Evolutionary conservation across 1,140 invertebrate genomes (phyloP).

Genomic region (Aphidius ervi): DNA sequence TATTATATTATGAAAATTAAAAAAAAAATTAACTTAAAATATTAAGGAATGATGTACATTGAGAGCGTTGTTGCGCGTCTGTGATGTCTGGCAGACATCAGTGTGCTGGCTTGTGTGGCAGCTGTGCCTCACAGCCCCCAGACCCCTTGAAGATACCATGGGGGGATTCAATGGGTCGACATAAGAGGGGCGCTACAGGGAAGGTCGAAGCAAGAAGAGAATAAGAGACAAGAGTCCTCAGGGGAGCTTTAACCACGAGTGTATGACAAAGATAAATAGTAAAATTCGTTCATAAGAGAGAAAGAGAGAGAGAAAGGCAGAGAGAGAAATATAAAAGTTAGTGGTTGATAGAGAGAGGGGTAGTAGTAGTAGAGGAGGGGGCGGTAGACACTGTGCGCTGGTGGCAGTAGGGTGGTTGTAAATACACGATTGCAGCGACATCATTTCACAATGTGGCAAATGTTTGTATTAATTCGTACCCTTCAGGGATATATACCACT

Average conservation of each 20-base stretch:
- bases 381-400: not conserved
- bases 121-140: slow-evolving; percentile 19
- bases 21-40: not conserved
- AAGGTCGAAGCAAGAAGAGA: not conserved
- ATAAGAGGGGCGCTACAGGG: not conserved
- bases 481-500: slow-evolving; percentile 12
- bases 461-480: slow-evolving; percentile 19
- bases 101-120: slow-evolving; percentile 18
- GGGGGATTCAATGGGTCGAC: slow-evolving; percentile 7
- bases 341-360: not conserved
- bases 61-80: slow-evolving; percentile 22
- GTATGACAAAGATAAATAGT: not conserved
- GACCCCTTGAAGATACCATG: slow-evolving; percentile 5
- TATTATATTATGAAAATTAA: slow-evolving; percentile 2
- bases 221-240: not conserved
- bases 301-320: not conserved
- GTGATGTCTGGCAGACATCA: slow-evolving; percentile 11
- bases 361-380: not conserved
- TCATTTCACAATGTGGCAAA: slow-evolving; percentile 2
- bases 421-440: slow-evolving; percentile 9
- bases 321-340: not conserved
- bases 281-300: not conserved
- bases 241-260: not conserved
- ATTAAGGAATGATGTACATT: slow-evolving; percentile 8
- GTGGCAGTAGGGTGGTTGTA: no score